These are phyloP conservation scores for Paracanthobrama guichenoti DNA, from an alignment of 2,113 vertebrate genomes.

Conservation along the genomic window DNA sequence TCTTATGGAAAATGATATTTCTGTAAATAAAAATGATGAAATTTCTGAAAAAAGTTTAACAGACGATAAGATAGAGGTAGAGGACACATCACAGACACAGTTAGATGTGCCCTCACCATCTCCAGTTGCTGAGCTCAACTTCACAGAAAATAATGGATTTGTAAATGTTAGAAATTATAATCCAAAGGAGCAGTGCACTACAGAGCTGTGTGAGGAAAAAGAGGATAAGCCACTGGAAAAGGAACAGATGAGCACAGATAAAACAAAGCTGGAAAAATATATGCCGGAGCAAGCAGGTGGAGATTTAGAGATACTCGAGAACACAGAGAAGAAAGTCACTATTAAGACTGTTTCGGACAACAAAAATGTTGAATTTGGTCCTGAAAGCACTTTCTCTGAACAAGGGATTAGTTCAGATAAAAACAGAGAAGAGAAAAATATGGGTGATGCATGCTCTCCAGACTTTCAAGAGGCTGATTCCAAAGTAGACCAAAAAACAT, in stretches of 20 bases:
- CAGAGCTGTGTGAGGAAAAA: neutral
- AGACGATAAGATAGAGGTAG: neutral
- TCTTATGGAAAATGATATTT: neutral
- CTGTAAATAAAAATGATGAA: neutral
- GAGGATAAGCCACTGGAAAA: neutral
- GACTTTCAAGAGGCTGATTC: constrained; percentile 36
- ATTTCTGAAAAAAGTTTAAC: constrained; percentile 5
- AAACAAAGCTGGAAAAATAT: neutral
- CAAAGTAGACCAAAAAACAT: constrained; percentile 36
- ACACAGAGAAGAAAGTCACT: constrained; percentile 10
- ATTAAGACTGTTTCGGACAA: neutral
- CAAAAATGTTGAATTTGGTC: constrained; percentile 19
- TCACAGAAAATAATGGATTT: neutral
- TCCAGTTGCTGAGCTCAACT: neutral
- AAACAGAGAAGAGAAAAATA: constrained; percentile 41
- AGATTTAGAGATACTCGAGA: neutral
- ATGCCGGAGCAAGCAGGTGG: constrained; percentile 23
- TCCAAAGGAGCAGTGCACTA: neutral
- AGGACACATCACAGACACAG: constrained; percentile 9
- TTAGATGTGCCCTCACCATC: neutral
- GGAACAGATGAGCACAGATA: constrained; percentile 1
- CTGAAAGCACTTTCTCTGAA: constrained; percentile 31
- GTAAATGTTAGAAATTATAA: neutral
- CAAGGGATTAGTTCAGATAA: constrained; percentile 23
- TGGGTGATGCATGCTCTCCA: neutral